Evolutionary conservation across 2,113 vertebrate genomes (phyloP), one percentile per base, ranked within the genome.

Genomic region (Melanostigma gelatinosum): DNA sequence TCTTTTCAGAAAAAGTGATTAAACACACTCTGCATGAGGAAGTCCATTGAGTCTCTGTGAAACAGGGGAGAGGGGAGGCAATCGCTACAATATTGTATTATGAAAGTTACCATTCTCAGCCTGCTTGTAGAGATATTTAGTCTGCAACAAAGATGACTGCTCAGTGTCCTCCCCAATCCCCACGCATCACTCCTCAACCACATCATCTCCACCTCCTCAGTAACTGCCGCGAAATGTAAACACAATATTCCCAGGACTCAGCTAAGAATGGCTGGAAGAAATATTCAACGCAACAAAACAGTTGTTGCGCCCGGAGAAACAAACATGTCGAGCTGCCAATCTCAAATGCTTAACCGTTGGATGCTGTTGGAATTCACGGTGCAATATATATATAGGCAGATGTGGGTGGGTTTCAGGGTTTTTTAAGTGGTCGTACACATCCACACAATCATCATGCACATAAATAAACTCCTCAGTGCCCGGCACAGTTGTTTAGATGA

Each of bases 401-500:
- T 65, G 70, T 69, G 75, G 36, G 55, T 67, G 27, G 20, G n/a
- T 68, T 75, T 67, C 34, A 68, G 54, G 18, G 36, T 15, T 73
- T 34, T 90, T 65, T 61, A 75, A 72, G 57, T 46, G 71, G 72
- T 60, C 24, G 32, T 77, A 72, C 68, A 84, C 24, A 18, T 77
- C 58, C 16, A 63, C 79, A 72, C 79, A 85, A 64, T 68, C 73
- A 83, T 62, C 71, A 73, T 57, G 62, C 40, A 66, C 29, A 79
- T 74, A 89, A 72, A 83, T 83, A 85, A 83, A 85, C 72, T 29
- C 58, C 29, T 20, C 20, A 44, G 77, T 81, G 82, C 79, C 79
- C 54, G 42, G 55, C 44, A 34, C 85, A 88, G 86, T 80, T 94
- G 93, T 94, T 94, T 94, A 93, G 83, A 90, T 68, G 83, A 84